phyloP scores from a whole-genome alignment of 37 sponge, comb jelly and placozoan species.

The Diacarnus erythraeanus region DNA sequence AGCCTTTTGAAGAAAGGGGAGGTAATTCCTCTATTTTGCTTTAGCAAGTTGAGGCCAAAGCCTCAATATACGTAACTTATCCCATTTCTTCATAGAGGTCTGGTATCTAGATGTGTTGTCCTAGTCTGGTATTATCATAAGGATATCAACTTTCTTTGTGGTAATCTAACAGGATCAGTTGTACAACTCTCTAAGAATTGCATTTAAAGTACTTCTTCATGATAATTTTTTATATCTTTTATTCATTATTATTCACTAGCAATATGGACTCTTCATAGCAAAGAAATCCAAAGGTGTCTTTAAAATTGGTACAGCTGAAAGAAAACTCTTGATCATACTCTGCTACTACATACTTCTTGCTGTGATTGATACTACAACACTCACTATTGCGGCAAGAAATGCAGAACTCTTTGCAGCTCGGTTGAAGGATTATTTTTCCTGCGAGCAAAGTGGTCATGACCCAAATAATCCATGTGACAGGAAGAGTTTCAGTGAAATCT shows the following conservation, averaged over 20 bases:
- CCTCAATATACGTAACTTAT: too few species aligned
- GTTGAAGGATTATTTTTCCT: not conserved
- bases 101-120: too few species aligned
- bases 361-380: not conserved
- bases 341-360: slow-evolving; percentile 24
- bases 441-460: slow-evolving; percentile 7
- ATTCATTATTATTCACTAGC: not conserved
- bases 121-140: too few species aligned
- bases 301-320: slow-evolving; percentile 28
- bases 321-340: slow-evolving; percentile 35
- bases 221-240: too few species aligned
- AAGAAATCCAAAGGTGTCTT: not conserved
- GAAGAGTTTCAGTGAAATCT: not conserved
- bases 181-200: too few species aligned
- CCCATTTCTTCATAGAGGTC: too few species aligned
- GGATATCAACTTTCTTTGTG: too few species aligned
- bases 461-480: slow-evolving; percentile 13
- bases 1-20: too few species aligned
- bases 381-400: not conserved
- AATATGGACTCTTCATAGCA: not conserved
- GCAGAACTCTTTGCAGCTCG: not conserved
- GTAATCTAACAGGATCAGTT: too few species aligned
- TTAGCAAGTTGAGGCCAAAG: too few species aligned
- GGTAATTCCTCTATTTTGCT: too few species aligned
- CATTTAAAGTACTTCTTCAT: too few species aligned